Evolutionary conservation across 2,797 vertebrate species (phyloP), one percentile per base, ranked within the genome.

Genomic region (Scleropages formosus): DNA sequence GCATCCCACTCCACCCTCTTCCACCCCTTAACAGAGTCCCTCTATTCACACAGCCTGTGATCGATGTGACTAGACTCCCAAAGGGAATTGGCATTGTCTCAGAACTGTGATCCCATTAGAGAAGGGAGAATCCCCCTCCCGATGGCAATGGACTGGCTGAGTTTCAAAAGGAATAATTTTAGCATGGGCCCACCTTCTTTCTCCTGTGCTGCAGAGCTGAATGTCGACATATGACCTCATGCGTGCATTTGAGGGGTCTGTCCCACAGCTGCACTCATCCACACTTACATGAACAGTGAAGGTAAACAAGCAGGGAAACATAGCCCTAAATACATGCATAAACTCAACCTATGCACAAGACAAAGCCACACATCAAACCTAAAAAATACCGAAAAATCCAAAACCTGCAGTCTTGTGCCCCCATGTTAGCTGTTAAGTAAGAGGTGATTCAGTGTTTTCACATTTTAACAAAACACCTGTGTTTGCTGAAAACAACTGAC

Each of bases 41-140:
- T 4, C 85, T 83, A 88, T 90, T 90, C 82, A 91, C 70, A 80
- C 78, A 31, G 73, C 81, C 82, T 59, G 80, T 85, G 85, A 88
- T 63, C 77, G 88, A 90, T 90, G 90, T 91, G 90, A 91, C 87
- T 81, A 73, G 87, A 90, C 83, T 91, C 74, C 84, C 82, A 90
- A 92, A 82, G 78, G 85, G 84, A 77, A 71, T 79, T 74, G 82
- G 83, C 84, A 87, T 87, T 88, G 84, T 88, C 86, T 73, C 64
- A 51, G 67, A 79, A 86, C 83, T 86, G 84, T 86, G 86, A 88
- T 86, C 85, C 86, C 81, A 82, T 82, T 80, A 80, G 81, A 86
- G 85, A 79, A 82, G 85, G 77, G 81, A 84, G 82, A 88, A 15
- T 61, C 73, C 51, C 73, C 73, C 58, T 59, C 61, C 62, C 67